Evolutionary conservation across 2,888 invertebrate genomes (phyloP).

Genomic region (Trichopoda pennipes): DNA sequence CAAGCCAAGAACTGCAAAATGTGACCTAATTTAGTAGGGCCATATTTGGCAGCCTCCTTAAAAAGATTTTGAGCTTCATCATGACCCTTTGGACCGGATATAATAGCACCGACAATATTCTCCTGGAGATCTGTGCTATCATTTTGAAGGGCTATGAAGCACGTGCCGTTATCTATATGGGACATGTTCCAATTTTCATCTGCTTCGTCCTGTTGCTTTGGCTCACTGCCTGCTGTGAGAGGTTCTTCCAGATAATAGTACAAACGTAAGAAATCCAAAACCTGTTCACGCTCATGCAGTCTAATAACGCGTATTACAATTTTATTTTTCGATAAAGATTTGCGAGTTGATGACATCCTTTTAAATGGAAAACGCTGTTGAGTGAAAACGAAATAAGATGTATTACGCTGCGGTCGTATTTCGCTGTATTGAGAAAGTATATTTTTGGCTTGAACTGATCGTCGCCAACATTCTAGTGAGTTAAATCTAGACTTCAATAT

Average conservation of each 20-base stretch:
- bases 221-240: slow-evolving; percentile 74
- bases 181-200: slow-evolving; percentile 76
- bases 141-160: slow-evolving; percentile 71
- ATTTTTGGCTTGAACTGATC: background rate
- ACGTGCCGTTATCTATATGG: slow-evolving; percentile 72
- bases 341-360: slow-evolving; percentile 21
- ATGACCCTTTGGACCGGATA: slow-evolving; percentile 75
- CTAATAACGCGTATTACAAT: slow-evolving; percentile 71
- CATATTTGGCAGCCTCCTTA: slow-evolving; percentile 70
- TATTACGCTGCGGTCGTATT: background rate
- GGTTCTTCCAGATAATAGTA: slow-evolving; percentile 79
- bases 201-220: slow-evolving; percentile 72
- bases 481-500: slow-evolving; percentile 5
- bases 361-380: slow-evolving; percentile 28
- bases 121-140: background rate
- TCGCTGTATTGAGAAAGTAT: slow-evolving; percentile 3
- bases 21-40: slow-evolving; percentile 76
- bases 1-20: slow-evolving; percentile 73
- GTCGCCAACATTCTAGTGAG: slow-evolving; percentile 26
- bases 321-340: slow-evolving; percentile 31
- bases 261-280: slow-evolving; percentile 74
- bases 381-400: background rate
- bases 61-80: slow-evolving; percentile 72
- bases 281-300: slow-evolving; percentile 69
- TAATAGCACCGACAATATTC: slow-evolving; percentile 73